Conservation (phyloP, 2,797 vertebrate species). For the Nyctalus aviator region DNA sequence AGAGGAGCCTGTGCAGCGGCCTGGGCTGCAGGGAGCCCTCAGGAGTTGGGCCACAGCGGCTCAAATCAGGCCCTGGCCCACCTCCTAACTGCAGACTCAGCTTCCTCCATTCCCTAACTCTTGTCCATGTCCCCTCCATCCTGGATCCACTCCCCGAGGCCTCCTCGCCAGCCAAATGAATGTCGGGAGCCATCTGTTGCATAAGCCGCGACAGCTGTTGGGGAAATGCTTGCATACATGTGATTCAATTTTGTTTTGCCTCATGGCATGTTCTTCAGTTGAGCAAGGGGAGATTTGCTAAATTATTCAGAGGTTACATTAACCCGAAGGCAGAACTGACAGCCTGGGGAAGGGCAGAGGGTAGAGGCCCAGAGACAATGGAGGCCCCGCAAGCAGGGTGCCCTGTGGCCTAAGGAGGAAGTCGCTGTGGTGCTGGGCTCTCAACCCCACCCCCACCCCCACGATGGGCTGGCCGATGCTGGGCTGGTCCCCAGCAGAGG, state of each 20-base stretch:
- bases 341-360: too few relatives aligned
- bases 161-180: constrained; percentile 31
- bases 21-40: neutral
- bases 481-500: neutral
- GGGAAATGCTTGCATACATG: constrained; percentile 55
- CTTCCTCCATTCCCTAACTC: neutral
- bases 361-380: neutral
- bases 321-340: neutral
- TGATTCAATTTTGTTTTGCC: constrained; percentile 50
- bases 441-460: too few relatives aligned
- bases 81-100: neutral
- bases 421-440: rapidly evolving
- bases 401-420: neutral
- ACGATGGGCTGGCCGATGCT: neutral
- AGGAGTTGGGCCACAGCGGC: neutral
- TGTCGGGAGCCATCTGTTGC: constrained; percentile 74
- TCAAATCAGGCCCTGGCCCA: neutral
- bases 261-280: constrained; percentile 30
- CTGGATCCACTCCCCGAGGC: neutral
- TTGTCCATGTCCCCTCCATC: neutral
- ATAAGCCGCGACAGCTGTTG: constrained; percentile 66
- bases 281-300: constrained; percentile 47
- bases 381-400: neutral
- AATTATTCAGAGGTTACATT: constrained; percentile 41
- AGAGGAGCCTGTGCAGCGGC: neutral